A percentile compares a stretch with the other conserved stretches of the same genome.
Conservation (phyloP, 2,797 vertebrate genomes). For the Falco peregrinus region DNA sequence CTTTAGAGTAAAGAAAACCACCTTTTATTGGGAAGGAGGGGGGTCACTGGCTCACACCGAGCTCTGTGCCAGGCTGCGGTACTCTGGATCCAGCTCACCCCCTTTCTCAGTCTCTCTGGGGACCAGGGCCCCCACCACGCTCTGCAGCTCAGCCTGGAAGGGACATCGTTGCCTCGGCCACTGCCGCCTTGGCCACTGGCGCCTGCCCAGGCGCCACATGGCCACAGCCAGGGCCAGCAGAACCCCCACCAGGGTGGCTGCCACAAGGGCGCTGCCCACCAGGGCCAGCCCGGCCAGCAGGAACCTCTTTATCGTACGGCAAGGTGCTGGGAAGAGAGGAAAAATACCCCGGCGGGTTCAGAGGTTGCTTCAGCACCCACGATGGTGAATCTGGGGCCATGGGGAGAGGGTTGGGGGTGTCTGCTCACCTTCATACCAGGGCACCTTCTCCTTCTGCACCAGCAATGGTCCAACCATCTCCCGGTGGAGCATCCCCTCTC, state of each 20-base stretch:
- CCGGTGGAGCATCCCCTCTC: neutral
- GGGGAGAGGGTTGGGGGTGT: neutral
- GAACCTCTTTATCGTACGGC: neutral
- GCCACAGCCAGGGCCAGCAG: neutral
- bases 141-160: conserved; percentile 31
- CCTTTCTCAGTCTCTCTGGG: neutral
- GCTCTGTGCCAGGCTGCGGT: neutral
- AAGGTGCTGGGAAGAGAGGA: neutral
- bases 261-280: neutral
- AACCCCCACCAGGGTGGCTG: neutral
- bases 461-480: conserved; percentile 13
- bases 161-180: neutral
- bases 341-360: neutral
- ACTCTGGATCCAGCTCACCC: neutral
- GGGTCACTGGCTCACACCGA: accelerated
- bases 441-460: neutral
- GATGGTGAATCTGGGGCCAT: neutral
- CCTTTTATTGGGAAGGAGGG: neutral
- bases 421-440: conserved; percentile 16
- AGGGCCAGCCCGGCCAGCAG: neutral
- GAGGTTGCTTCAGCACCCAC: neutral
- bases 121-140: neutral
- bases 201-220: accelerated
- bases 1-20: neutral
- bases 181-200: accelerated